These are phyloP conservation scores for Elaeidobius kamerunicus DNA, from an alignment of 2,888 invertebrate species.

Conservation along the genomic window DNA sequence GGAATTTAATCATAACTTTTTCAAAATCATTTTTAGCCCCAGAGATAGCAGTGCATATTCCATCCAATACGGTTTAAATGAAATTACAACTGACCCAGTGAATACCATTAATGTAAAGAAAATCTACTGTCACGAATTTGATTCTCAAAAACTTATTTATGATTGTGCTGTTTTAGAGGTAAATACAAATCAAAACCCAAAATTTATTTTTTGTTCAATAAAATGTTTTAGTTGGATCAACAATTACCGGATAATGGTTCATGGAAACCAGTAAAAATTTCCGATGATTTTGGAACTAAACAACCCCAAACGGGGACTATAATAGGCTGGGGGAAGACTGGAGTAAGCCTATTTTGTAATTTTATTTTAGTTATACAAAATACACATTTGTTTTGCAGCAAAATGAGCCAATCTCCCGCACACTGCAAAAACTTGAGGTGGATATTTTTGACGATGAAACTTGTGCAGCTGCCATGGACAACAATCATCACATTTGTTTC, in stretches of 20 bases:
- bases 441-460: slow-evolving; percentile 35
- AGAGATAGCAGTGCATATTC: slow-evolving; percentile 31
- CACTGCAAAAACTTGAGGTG: slow-evolving; percentile 36
- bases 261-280: slow-evolving; percentile 34
- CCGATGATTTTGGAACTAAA: slow-evolving; percentile 29
- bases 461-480: slow-evolving; percentile 32
- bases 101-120: slow-evolving; percentile 33
- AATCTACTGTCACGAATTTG: slow-evolving; percentile 35
- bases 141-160: slow-evolving; percentile 30
- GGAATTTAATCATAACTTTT: not conserved
- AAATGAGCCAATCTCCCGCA: slow-evolving; percentile 32
- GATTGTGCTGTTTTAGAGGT: slow-evolving; percentile 38
- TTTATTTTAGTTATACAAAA: slow-evolving; percentile 10
- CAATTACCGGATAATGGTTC: slow-evolving; percentile 34
- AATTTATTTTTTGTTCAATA: not conserved
- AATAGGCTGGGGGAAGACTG: slow-evolving; percentile 37
- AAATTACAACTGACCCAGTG: slow-evolving; percentile 30
- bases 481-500: slow-evolving; percentile 37
- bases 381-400: slow-evolving; percentile 26
- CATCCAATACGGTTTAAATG: slow-evolving; percentile 35
- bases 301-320: slow-evolving; percentile 33
- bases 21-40: slow-evolving; percentile 26
- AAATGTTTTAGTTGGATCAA: slow-evolving; percentile 27
- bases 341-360: slow-evolving; percentile 27
- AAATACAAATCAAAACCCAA: not conserved